Conservation (phyloP, 2,888 invertebrate genomes). For the Drosophila aldrichi region DNA sequence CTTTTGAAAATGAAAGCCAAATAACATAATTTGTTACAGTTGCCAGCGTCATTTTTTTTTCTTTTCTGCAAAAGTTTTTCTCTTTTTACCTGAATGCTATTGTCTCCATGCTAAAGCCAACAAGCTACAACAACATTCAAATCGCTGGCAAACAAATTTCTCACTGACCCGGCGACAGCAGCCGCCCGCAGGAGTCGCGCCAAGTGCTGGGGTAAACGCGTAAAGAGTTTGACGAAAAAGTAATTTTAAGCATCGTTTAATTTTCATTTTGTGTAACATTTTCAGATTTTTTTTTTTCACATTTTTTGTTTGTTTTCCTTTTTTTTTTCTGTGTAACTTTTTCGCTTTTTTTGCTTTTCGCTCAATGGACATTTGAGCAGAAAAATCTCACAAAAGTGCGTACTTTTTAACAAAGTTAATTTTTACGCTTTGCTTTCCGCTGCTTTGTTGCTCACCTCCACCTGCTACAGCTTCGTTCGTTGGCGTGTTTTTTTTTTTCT, state of each 20-base stretch:
- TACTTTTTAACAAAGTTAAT: conserved; percentile 77
- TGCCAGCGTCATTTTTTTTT: conserved; percentile 15
- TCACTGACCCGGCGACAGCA: conserved; percentile 38
- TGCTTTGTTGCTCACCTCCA: conserved; percentile 25
- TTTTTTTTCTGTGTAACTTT: conserved; percentile 44
- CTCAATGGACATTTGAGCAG: conserved; percentile 70
- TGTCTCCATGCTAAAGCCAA: conserved; percentile 27
- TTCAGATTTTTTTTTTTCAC: conserved; percentile 10
- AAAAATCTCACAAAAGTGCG: conserved; percentile 69
- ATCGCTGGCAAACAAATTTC: conserved; percentile 48
- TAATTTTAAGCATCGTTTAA: conserved; percentile 83
- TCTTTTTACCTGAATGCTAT: conserved; percentile 7
- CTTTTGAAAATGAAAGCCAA: conserved; percentile 46
- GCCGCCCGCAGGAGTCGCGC: conserved; percentile 22
- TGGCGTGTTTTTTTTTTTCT: conserved; percentile 24
- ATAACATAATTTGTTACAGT: conserved; percentile 48
- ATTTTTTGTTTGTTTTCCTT: background rate
- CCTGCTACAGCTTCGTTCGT: conserved; percentile 10
- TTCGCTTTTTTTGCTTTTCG: conserved; percentile 27
- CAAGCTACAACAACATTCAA: conserved; percentile 16
- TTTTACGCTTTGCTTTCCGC: conserved; percentile 68
- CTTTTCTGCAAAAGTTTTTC: background rate
- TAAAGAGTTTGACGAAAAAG: conserved; percentile 81
- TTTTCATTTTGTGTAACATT: conserved; percentile 72
- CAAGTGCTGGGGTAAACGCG: conserved; percentile 39